Evolutionary conservation across 2,888 invertebrate genomes (phyloP), one percentile per base, ranked within the genome.

Genomic region (Erebia epiphron): DNA sequence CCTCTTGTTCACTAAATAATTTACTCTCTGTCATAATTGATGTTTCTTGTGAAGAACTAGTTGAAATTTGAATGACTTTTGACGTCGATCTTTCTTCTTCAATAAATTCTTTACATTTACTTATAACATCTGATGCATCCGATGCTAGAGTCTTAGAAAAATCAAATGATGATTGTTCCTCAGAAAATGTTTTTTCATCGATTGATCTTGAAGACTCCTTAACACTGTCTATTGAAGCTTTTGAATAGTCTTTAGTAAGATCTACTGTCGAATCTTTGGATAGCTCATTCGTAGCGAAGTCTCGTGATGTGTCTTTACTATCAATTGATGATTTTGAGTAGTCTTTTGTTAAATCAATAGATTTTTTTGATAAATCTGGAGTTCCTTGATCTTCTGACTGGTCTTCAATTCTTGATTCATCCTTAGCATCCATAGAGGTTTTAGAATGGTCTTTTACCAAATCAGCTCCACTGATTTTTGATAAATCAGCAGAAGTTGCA

Each of bases 211-310:
- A 93, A 56, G 86, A 87, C 80, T 93, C 93, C 75, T 87, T 91
- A 1, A 93, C 91, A 77, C 92, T 92, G 77, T 93, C 93, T 68
- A 91, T 84, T 1, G 93, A 93, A n/a, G 86, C 88, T 76, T 92
- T 93, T 1, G 93, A 91, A 77, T 84, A 90, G 70, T 93, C 92
- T 81, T 92, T 92, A 0, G 88, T 86, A 69, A 93, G 82, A 71
- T 93, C 93, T 49, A 89, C 87, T 1, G 93, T 93, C n/a, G 93
- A 93, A 76, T 93, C 93, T 83, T 93, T 93, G 3, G 93, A 93
- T 56, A 93, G 72, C 77, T 93, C 93, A 78, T 93, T 93, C 14
- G 93, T 92, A 14, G 93, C 92, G 82, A 93, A 92, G 80, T 93
- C 93, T 81, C 91, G 84, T 1, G 93, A 93, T 0, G 93, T 93